Conservation (phyloP, 53 echinoderm and acorn worm species). For the Astropecten irregularis region DNA sequence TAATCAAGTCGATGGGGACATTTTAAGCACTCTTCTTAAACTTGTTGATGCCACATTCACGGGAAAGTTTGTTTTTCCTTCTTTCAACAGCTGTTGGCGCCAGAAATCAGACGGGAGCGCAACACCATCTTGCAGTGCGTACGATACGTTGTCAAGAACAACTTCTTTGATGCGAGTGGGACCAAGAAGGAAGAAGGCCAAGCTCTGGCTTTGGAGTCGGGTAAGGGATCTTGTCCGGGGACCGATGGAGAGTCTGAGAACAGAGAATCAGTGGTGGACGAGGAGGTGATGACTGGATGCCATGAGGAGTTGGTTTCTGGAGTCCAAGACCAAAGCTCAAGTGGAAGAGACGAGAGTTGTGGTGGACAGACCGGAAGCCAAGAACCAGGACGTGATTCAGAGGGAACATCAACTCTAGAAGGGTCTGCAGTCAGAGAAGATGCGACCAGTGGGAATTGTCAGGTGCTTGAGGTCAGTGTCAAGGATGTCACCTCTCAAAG, state of each 20-base stretch:
- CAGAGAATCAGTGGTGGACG: no score
- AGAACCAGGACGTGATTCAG: background rate
- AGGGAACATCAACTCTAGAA: background rate
- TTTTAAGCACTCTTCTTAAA: no score
- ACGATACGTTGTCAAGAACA: conserved; percentile 61
- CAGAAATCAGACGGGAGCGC: conserved; percentile 84
- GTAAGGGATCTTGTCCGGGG: no score
- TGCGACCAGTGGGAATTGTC: background rate
- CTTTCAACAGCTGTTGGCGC: conserved; percentile 76
- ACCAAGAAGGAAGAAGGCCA: background rate
- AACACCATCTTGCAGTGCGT: conserved; percentile 91
- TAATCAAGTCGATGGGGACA: no score
- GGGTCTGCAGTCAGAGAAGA: background rate
- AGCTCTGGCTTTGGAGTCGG: no score
- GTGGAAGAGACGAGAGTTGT: background rate
- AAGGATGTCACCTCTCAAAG: no score
- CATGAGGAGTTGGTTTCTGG: no score
- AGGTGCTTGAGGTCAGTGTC: background rate
- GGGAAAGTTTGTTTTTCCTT: conserved; percentile 19
- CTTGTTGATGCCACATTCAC: background rate
- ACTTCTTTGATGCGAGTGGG: conserved; percentile 60
- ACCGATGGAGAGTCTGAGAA: no score
- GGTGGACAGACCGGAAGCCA: background rate
- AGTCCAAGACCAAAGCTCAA: background rate
- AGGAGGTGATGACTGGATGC: no score